phyloP scores from a whole-genome alignment of 2,797 vertebrate genomes.

The Anguilla anguilla region DNA sequence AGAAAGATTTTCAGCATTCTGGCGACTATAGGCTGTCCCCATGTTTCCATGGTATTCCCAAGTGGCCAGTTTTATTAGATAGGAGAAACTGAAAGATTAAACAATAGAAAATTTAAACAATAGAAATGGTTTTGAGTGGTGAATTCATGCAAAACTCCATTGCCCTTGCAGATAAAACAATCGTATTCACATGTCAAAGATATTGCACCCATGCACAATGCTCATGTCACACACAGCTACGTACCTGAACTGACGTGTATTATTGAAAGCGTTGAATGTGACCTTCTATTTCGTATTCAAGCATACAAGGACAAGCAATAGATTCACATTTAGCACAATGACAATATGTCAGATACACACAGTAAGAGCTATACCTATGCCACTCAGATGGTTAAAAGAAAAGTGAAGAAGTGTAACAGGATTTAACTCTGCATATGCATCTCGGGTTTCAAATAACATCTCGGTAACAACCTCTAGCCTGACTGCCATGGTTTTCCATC shows the following conservation, averaged over 20 bases:
- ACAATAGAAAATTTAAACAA: background rate
- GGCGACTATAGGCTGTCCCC: background rate
- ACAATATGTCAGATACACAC: background rate
- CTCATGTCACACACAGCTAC: background rate
- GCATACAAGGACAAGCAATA: background rate
- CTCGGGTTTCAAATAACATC: background rate
- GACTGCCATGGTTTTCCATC: too few relatives aligned
- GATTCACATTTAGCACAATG: constrained; percentile 7
- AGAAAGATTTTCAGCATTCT: background rate
- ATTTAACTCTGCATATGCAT: background rate
- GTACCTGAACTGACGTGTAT: background rate
- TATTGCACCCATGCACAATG: background rate
- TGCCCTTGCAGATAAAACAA: background rate
- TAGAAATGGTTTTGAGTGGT: background rate
- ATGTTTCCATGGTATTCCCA: background rate
- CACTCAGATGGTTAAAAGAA: background rate
- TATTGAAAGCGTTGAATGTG: background rate
- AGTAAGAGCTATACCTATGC: background rate
- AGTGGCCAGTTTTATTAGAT: background rate
- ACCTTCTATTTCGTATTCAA: background rate
- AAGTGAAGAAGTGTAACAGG: background rate
- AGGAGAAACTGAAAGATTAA: background rate
- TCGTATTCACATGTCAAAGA: background rate
- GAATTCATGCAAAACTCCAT: constrained; percentile 1
- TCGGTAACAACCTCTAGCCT: too few relatives aligned